Evolutionary conservation across 2,113 vertebrate species (phyloP), one percentile per base, ranked within the genome.

Genomic region (Scortum barcoo): DNA sequence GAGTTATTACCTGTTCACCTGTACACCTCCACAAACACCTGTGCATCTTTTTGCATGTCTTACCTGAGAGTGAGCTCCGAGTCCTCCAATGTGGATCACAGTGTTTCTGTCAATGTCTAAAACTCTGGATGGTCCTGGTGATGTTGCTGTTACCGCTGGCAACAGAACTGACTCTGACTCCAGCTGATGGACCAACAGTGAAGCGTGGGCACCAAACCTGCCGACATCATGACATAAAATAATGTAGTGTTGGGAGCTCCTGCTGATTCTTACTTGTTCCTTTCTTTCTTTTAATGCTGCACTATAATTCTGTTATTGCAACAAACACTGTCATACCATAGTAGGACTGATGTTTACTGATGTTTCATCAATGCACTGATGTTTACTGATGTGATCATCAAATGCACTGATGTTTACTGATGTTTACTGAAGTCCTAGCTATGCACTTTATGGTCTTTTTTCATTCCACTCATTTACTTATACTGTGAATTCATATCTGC

Each of bases 31-130:
- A 8, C 19, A 56, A 36, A 56, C 22, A 19, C 33, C 16, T 65
- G 38, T 33, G 4, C 30, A 68, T 20, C 7, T 73, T 4, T 36
- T 6, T 33, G 14, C 42, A 2, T 16, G 46, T 28, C 3, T 69
- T 93, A 98, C 97, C 97, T 96, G 96, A 67, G 96, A 93, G 87
- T 96, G 94, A 4, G 95, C 90, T 62, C 96, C 95, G 72, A 99
- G 93, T 44, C 97, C 98, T 67, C 98, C 97, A 0, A 98, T 87
- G 80, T 97, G 96, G 89, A 99, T 92, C 8, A 94, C 80, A 0
- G 96, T 97, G 84, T 96, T 96, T 24, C 94, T 95, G 90, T 96
- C 95, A 8, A 97, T 82, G 51, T 98, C 95, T 74, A 99, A 80
- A 70, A 99, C 71, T 0, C 94, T 94, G 1, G 96, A 93, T 3